These are phyloP conservation scores for Cricetomys ansorgei DNA, from an alignment of 2,113 vertebrate species.

Conservation along the genomic window DNA sequence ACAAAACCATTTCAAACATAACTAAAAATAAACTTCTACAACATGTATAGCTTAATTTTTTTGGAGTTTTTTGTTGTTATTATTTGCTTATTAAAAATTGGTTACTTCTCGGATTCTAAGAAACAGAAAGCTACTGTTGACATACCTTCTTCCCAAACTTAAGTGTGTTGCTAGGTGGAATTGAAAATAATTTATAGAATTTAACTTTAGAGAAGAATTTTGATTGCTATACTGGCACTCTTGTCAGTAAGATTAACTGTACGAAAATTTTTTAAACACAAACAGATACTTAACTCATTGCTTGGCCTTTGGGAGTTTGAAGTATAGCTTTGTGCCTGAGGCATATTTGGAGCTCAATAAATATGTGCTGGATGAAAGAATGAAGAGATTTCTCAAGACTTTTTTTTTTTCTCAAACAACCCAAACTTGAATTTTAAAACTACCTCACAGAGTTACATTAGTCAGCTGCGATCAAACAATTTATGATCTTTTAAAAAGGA, in stretches of 20 bases:
- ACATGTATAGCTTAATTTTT: slow-evolving; percentile 41
- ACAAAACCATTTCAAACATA: too few species aligned
- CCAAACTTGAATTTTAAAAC: neutral
- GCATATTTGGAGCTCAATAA: neutral
- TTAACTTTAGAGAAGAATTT: slow-evolving; percentile 61
- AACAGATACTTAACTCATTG: slow-evolving; percentile 25
- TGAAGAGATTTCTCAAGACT: neutral
- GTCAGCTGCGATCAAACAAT: neutral
- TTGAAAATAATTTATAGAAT: slow-evolving; percentile 51
- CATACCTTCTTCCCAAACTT: slow-evolving; percentile 19
- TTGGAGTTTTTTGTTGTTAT: neutral
- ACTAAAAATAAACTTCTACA: too few species aligned
- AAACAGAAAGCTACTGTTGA: slow-evolving; percentile 71
- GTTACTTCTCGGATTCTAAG: slow-evolving; percentile 70
- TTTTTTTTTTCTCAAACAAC: neutral
- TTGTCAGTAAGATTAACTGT: slow-evolving; percentile 35
- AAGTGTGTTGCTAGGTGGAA: slow-evolving; percentile 60
- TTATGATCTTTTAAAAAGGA: neutral
- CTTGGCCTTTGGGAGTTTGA: slow-evolving; percentile 52
- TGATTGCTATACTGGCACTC: slow-evolving; percentile 29
- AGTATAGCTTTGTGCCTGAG: neutral
- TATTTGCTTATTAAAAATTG: slow-evolving; percentile 61
- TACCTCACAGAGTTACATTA: neutral
- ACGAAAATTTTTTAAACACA: slow-evolving; percentile 2
- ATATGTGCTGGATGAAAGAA: slow-evolving; percentile 51